phyloP scores from a whole-genome alignment of 1,140 invertebrate genomes.

The Bemisia tabaci region DNA sequence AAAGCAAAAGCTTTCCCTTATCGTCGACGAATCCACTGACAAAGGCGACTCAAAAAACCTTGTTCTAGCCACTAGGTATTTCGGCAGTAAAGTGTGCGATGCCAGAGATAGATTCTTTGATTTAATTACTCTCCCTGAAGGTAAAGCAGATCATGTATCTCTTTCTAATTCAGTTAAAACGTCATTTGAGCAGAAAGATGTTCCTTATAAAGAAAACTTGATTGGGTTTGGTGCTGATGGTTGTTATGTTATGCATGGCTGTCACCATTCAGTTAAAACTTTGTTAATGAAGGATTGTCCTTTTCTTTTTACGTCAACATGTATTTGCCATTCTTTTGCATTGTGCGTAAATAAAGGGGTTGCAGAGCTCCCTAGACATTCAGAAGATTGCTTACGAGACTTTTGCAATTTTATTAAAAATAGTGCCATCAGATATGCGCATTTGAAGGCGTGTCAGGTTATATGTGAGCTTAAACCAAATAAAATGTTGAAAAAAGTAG shows the following conservation, averaged over 20 bases:
- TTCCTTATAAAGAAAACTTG: conserved; percentile 30
- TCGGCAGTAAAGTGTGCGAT: too few species aligned
- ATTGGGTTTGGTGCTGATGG: conserved; percentile 31
- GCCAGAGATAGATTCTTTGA: too few species aligned
- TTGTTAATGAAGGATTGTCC: conserved; percentile 25
- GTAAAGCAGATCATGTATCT: too few species aligned
- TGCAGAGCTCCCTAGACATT: neutral
- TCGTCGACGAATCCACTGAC: neutral
- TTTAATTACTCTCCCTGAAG: too few species aligned
- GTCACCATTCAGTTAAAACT: conserved; percentile 20
- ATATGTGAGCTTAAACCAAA: conserved; percentile 2
- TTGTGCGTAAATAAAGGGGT: conserved; percentile 25
- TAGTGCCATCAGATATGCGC: neutral
- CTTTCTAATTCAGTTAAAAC: conserved; percentile 1
- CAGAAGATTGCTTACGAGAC: neutral
- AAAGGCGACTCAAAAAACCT: neutral
- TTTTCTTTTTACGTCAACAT: conserved; percentile 26
- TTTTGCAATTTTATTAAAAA: too few species aligned
- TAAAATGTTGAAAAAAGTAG: conserved; percentile 1
- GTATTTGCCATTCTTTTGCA: conserved; percentile 28
- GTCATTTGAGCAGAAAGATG: conserved; percentile 25
- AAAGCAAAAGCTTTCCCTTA: neutral
- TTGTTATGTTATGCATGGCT: conserved; percentile 22
- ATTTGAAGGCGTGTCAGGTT: neutral
- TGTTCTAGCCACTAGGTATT: neutral